Base-by-base conservation (phyloP, 2,888 invertebrate species). In the Helicoverpa assulta region DNA sequence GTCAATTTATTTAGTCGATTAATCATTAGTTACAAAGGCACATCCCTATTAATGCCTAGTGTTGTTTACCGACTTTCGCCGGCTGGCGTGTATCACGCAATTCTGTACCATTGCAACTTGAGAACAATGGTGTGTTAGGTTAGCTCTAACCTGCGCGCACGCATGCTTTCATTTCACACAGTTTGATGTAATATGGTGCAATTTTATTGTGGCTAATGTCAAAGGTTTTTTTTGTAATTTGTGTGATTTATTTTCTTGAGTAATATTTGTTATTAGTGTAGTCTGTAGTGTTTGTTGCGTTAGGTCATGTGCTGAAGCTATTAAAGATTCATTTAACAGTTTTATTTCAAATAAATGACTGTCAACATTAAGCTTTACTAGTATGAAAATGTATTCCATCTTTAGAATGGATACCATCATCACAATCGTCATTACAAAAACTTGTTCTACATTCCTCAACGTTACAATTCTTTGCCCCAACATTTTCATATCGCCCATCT, bases 31-130 rank as follows among this genome's bases (percentile, higher is more conserved):
- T 81, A 83, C 84, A 75, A 74, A 81, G 72, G 70, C 58, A 82
- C 86, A 85, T 84, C 78, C 76, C 86, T 86, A 84, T 82, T 89
- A 88, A 89, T 85, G 85, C 82, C 78, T 81, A 72, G 83, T 74
- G 82, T 88, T 83, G 87, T 89, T 88, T 89, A 85, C 86, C 82
- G 81, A 90, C 91, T 91, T 91, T 91, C 89, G 85, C 89, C 80
- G 81, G 78, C 79, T 85, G 58, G 82, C 81, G 76, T 86, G 85
- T 87, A 76, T 80, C 89, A 89, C 87, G 91, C 88, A 89, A 90
- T 81, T 80, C 83, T 76, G 83, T 70, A 84, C 70, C 77, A 80
- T 68, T 77, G 83, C 67, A 65, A 76, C 77, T 71, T 68, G 76
- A 79, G 83, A 87, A 91, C 90, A 91, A 91, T 90, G 82, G 86